Evolutionary conservation across 2,797 vertebrate genomes (phyloP).

Genomic region (Bovichtus diacanthus): DNA sequence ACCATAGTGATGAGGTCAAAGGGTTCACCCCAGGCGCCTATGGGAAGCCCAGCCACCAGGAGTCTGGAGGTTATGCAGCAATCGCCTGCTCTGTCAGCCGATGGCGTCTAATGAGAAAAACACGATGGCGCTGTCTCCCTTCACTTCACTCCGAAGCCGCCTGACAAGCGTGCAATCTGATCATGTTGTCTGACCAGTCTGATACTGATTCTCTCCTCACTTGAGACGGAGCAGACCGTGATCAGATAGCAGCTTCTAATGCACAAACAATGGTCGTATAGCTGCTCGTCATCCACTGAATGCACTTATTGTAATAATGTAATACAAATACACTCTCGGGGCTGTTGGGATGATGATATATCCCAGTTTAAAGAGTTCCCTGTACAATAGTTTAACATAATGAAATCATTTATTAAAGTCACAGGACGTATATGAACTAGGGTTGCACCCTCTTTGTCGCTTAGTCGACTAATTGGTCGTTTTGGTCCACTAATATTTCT

Average conservation of each 20-base stretch:
- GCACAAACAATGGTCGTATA: conserved; percentile 11
- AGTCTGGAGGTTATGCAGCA: conserved; percentile 60
- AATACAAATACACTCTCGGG: neutral
- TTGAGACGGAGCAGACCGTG: conserved; percentile 42
- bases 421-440: too few species aligned
- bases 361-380: neutral
- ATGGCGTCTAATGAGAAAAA: conserved; percentile 73
- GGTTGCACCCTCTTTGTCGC: too few species aligned
- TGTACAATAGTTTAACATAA: neutral
- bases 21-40: conserved; percentile 50
- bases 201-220: conserved; percentile 57
- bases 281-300: conserved; percentile 3
- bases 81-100: conserved; percentile 67
- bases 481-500: too few species aligned
- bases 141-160: conserved; percentile 55
- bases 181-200: conserved; percentile 68
- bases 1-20: conserved; percentile 58
- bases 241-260: conserved; percentile 53
- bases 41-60: conserved; percentile 46
- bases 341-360: neutral
- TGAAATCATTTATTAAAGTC: too few species aligned
- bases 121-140: conserved; percentile 57
- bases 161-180: conserved; percentile 71
- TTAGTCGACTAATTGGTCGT: too few species aligned
- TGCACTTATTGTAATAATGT: conserved; percentile 6